Conservation (phyloP, 1,140 invertebrate genomes). For the Lordiphosa mommai region DNA sequence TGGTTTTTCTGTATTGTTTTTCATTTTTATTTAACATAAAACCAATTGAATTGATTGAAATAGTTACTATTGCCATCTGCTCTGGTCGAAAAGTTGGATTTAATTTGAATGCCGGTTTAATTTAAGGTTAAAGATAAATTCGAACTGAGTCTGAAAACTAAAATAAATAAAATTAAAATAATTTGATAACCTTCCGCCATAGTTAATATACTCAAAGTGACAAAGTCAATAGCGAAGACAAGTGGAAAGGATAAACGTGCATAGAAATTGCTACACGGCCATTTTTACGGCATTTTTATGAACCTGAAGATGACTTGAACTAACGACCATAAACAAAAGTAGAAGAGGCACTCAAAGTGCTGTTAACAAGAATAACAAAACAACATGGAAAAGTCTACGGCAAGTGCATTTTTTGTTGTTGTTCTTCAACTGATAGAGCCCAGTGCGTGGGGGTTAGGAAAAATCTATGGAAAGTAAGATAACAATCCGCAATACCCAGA, state of each 20-base stretch:
- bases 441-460: slow-evolving; percentile 3
- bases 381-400: slow-evolving; percentile 22
- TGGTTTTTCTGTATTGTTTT: too few species aligned
- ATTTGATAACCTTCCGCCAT: not conserved
- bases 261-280: slow-evolving; percentile 16
- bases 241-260: slow-evolving; percentile 21
- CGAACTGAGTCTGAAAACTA: too few species aligned
- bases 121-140: too few species aligned
- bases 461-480: slow-evolving; percentile 45
- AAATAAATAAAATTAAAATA: too few species aligned
- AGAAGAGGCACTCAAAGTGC: slow-evolving; percentile 30
- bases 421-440: not conserved
- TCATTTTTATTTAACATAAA: too few species aligned
- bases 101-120: too few species aligned
- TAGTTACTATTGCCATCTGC: too few species aligned
- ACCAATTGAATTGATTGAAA: too few species aligned
- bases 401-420: slow-evolving; percentile 50
- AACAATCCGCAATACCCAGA: slow-evolving; percentile 35
- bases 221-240: not conserved
- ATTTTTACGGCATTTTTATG: slow-evolving; percentile 50
- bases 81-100: too few species aligned
- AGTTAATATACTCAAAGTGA: not conserved
- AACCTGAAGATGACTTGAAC: slow-evolving; percentile 8
- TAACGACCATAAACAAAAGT: slow-evolving; percentile 41
- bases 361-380: slow-evolving; percentile 27